These are phyloP conservation scores for Nephrocerus scutellatus DNA, from an alignment of 2,888 invertebrate species.

Conservation along the genomic window DNA sequence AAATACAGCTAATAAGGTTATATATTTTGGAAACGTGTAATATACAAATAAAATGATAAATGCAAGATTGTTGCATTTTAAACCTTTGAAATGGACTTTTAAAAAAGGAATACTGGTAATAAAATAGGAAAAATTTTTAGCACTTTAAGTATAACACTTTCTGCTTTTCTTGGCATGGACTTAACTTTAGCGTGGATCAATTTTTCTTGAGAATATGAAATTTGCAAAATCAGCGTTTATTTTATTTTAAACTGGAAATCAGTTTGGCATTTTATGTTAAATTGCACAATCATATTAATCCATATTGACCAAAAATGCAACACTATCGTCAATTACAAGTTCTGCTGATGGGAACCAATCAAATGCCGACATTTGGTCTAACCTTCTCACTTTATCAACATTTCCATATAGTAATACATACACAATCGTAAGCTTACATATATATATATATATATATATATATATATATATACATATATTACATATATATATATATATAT, in stretches of 20 bases:
- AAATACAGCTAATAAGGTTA: too few species aligned
- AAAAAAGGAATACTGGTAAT: slow-evolving; percentile 2
- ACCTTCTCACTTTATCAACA: slow-evolving; percentile 8
- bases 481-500: too few species aligned
- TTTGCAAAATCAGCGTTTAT: too few species aligned
- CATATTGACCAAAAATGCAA: not conserved
- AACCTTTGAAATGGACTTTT: too few species aligned
- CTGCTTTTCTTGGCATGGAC: not conserved
- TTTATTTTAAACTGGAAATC: not conserved
- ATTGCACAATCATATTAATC: slow-evolving; percentile 2
- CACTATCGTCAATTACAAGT: not conserved
- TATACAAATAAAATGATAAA: too few species aligned
- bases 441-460: too few species aligned
- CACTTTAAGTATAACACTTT: slow-evolving; percentile 1
- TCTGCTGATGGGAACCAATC: slow-evolving; percentile 36
- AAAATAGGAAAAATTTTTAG: slow-evolving; percentile 1
- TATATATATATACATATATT: too few species aligned
- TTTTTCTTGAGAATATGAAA: not conserved
- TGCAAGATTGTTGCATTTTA: too few species aligned
- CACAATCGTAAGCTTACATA: too few species aligned
- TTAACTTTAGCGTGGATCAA: slow-evolving; percentile 2
- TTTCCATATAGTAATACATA: too few species aligned
- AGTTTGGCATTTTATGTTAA: not conserved
- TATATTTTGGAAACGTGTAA: too few species aligned
- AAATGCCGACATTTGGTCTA: slow-evolving; percentile 33